Percentiles rank a stretch among this genome's conserved stretches.
phyloP scores from a whole-genome alignment of 2,797 vertebrate species.

The Jordanella pulchra region DNA sequence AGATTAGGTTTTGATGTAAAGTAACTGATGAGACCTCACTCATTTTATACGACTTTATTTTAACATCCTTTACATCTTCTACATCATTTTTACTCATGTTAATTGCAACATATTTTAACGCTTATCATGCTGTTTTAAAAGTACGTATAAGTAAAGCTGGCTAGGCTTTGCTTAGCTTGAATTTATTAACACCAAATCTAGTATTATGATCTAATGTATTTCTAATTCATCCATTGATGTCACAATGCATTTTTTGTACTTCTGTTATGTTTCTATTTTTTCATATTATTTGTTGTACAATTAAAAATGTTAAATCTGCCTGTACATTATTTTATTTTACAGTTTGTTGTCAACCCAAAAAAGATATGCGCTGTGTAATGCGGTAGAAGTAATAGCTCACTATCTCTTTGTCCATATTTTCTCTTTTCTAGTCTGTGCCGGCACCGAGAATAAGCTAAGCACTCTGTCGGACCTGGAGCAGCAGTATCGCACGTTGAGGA shows the following conservation, averaged over 20 bases:
- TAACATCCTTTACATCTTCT: no score
- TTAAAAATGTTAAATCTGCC: background rate
- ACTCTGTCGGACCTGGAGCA: slow-evolving; percentile 95
- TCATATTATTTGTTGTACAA: background rate
- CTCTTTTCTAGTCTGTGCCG: slow-evolving; percentile 86
- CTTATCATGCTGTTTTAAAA: no score
- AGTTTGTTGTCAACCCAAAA: background rate
- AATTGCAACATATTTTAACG: no score
- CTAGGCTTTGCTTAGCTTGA: background rate
- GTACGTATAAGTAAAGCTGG: no score
- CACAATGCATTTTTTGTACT: background rate
- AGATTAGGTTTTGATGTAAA: no score
- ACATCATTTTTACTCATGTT: no score
- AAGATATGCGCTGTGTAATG: background rate
- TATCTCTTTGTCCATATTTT: slow-evolving; percentile 20
- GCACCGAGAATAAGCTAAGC: slow-evolving; percentile 96
- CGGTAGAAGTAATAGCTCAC: slow-evolving; percentile 11
- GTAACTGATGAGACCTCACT: no score
- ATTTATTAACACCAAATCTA: background rate
- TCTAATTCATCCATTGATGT: no score
- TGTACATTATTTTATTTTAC: background rate
- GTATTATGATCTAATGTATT: background rate
- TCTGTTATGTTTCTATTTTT: background rate
- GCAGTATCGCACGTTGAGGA: slow-evolving; percentile 93
- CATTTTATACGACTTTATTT: no score